A percentile compares a stretch with the other conserved stretches of the same genome.
Evolutionary conservation across 2,797 vertebrate genomes (phyloP).

Genomic region (Acipenser ruthenus): DNA sequence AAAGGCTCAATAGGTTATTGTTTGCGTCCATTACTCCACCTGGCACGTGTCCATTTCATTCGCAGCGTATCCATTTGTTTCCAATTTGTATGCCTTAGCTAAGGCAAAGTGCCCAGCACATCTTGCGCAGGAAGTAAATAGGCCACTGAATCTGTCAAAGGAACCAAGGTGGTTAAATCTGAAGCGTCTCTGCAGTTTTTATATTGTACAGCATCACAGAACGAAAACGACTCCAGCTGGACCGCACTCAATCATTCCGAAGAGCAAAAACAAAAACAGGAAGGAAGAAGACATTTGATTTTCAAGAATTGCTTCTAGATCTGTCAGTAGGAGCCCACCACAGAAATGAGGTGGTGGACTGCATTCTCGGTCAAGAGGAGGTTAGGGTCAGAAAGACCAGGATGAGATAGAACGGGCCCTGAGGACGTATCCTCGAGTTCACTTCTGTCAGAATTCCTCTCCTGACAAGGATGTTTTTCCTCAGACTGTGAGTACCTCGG

Average conservation of each 20-base stretch:
- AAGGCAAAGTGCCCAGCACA: too few species aligned
- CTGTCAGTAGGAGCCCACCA: conserved; percentile 16
- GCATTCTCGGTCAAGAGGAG: conserved; percentile 7
- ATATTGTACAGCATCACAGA: too few species aligned
- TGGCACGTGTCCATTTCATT: too few species aligned
- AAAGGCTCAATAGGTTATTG: too few species aligned
- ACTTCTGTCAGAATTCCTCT: conserved; percentile 56
- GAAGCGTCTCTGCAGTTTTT: too few species aligned
- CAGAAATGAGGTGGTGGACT: conserved; percentile 10
- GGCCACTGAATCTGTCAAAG: too few species aligned
- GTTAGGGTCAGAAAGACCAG: conserved; percentile 26
- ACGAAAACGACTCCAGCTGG: background rate
- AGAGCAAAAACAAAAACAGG: background rate
- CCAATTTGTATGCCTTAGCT: too few species aligned
- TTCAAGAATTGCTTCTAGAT: conserved; percentile 20
- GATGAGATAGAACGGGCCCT: conserved; percentile 33
- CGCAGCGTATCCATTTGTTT: too few species aligned
- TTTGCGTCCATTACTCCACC: too few species aligned
- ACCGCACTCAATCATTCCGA: background rate
- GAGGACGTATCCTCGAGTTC: conserved; percentile 56
- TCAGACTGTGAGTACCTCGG: conserved; percentile 41
- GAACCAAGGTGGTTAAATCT: too few species aligned
- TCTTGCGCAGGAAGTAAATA: too few species aligned
- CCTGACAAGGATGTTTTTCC: conserved; percentile 69
- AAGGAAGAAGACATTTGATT: conserved; percentile 17